Evolutionary conservation across 2,797 vertebrate genomes (phyloP).

Genomic region (Notolabrus celidotus): DNA sequence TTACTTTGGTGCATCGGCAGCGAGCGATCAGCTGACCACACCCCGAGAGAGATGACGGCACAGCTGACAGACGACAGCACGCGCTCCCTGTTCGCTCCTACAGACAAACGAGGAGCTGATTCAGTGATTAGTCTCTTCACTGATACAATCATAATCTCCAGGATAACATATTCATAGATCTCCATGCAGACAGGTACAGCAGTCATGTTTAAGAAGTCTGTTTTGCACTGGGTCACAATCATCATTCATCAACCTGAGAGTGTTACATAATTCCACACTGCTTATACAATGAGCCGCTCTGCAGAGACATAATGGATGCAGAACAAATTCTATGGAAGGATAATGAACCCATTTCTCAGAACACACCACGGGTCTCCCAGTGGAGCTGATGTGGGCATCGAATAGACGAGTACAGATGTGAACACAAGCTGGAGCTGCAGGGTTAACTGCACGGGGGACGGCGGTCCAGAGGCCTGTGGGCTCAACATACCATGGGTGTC

Average conservation of each 20-base stretch:
- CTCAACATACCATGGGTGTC: too few relatives aligned
- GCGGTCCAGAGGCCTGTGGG: too few relatives aligned
- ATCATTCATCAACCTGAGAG: slow-evolving; percentile 21
- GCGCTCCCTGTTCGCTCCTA: slow-evolving; percentile 7
- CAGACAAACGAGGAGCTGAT: slow-evolving; percentile 4
- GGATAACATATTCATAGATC: slow-evolving; percentile 26
- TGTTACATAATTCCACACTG: slow-evolving; percentile 34
- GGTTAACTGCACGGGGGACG: not conserved
- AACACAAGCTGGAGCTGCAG: not conserved
- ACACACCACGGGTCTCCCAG: slow-evolving; percentile 21
- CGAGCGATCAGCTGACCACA: slow-evolving; percentile 11
- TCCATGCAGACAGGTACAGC: slow-evolving; percentile 4
- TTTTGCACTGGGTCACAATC: not conserved
- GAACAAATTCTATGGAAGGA: slow-evolving; percentile 18
- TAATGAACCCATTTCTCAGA: slow-evolving; percentile 41
- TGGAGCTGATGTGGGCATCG: not conserved
- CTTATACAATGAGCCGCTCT: slow-evolving; percentile 31
- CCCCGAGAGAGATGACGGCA: slow-evolving; percentile 3
- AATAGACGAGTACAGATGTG: not conserved
- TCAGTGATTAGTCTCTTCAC: slow-evolving; percentile 2
- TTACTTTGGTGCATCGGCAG: slow-evolving; percentile 15
- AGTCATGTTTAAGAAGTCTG: not conserved
- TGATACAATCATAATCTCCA: slow-evolving; percentile 1
- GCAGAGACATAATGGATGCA: slow-evolving; percentile 36
- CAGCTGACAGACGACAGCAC: not conserved